These are phyloP conservation scores for Eleutherodactylus coqui DNA, from an alignment of 2,797 vertebrate genomes.

Conservation along the genomic window DNA sequence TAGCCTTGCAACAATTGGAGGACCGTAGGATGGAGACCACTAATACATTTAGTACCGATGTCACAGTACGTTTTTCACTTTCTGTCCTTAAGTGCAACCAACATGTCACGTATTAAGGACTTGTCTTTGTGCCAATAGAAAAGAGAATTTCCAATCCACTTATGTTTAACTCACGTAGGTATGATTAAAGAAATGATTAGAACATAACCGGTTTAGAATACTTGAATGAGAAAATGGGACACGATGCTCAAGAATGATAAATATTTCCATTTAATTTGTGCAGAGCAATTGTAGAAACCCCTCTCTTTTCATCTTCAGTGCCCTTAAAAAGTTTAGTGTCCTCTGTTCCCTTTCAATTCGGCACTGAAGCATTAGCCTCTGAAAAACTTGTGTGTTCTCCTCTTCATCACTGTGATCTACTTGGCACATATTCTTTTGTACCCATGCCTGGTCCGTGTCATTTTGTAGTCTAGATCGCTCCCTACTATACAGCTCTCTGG, in stretches of 20 bases:
- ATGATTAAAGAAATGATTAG: background rate
- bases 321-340: constrained; percentile 85
- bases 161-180: background rate
- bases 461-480: constrained; percentile 83
- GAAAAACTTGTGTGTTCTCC: constrained; percentile 76
- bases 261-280: constrained; percentile 69
- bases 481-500: constrained; percentile 85
- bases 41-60: background rate
- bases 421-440: constrained; percentile 81
- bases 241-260: constrained; percentile 9
- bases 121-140: background rate
- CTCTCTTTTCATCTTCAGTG: constrained; percentile 88
- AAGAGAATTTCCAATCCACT: background rate
- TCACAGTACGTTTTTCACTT: background rate
- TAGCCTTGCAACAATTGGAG: background rate
- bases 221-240: background rate
- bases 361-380: constrained; percentile 82
- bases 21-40: background rate
- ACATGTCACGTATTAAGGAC: background rate
- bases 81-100: too few relatives aligned
- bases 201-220: background rate
- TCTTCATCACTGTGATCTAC: constrained; percentile 70
- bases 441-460: constrained; percentile 85
- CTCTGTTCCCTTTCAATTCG: constrained; percentile 83
- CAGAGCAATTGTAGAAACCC: constrained; percentile 76